A percentile compares a stretch with the other conserved stretches of the same genome.
Conservation (phyloP, 2,888 invertebrate genomes). For the Agonum fuliginosum region DNA sequence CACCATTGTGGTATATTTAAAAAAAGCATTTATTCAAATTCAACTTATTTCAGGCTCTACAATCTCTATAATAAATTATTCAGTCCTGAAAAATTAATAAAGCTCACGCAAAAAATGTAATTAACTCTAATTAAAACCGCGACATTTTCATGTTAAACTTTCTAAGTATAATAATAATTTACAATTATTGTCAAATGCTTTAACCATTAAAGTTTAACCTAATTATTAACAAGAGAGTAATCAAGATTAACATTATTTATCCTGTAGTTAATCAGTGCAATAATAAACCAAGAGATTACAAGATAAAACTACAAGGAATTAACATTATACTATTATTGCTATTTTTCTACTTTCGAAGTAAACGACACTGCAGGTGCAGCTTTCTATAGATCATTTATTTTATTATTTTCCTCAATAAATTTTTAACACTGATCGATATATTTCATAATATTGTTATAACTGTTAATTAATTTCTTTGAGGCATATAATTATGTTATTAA, state of each 20-base stretch:
- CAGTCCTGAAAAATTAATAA: neutral
- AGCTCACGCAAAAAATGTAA: neutral
- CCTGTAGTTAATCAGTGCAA: neutral
- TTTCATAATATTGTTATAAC: neutral
- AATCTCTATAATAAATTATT: neutral
- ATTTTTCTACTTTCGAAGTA: conserved; percentile 3
- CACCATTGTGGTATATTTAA: neutral
- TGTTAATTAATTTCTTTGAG: neutral
- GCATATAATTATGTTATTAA: neutral
- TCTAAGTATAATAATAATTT: neutral
- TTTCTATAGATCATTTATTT: neutral
- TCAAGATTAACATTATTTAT: neutral
- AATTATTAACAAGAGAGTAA: neutral
- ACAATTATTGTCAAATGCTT: neutral
- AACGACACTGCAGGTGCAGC: conserved; percentile 1
- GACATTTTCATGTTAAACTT: conserved; percentile 2
- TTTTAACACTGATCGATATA: neutral
- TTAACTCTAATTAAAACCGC: neutral
- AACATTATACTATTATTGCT: neutral
- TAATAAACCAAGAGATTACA: neutral
- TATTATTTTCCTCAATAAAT: neutral
- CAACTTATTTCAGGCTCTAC: neutral
- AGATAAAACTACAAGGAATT: neutral
- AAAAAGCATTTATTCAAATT: neutral
- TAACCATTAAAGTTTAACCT: neutral